A percentile compares a stretch with the other conserved stretches of the same genome.
Evolutionary conservation across 2,113 vertebrate genomes (phyloP).

Genomic region (Lates calcarifer): DNA sequence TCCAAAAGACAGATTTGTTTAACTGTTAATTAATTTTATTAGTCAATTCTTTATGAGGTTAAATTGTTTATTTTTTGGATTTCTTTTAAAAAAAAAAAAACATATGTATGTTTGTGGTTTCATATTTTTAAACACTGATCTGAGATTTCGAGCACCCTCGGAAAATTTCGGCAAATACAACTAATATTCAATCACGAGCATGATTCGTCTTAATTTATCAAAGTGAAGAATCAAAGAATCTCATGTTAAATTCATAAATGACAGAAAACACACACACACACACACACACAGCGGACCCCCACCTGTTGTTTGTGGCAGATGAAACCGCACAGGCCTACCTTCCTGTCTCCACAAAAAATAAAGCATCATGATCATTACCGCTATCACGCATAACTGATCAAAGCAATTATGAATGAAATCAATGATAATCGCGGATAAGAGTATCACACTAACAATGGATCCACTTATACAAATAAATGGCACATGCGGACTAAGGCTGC

Average conservation of each 20-base stretch:
- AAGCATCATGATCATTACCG: conserved; percentile 55
- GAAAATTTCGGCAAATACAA: too few species aligned
- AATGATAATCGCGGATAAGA: conserved; percentile 67
- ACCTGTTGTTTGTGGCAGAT: conserved; percentile 56
- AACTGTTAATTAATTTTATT: background rate
- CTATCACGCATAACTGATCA: conserved; percentile 66
- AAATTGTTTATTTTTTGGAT: background rate
- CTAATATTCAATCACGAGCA: background rate
- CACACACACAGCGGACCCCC: conserved; percentile 6
- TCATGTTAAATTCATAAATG: background rate
- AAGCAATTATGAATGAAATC: conserved; percentile 74
- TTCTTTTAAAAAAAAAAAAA: too few species aligned
- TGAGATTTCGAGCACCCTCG: background rate
- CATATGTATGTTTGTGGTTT: background rate
- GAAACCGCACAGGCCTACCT: conserved; percentile 2
- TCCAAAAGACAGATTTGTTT: background rate
- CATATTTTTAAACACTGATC: background rate
- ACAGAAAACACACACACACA: background rate
- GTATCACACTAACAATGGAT: conserved; percentile 49
- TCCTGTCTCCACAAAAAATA: conserved; percentile 42
- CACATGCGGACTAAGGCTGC: conserved; percentile 38
- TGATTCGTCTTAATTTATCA: background rate
- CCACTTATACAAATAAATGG: conserved; percentile 41
- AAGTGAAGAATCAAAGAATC: background rate
- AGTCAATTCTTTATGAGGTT: background rate